Base-by-base conservation (phyloP, 2,888 invertebrate species). In the Ochlodes sylvanus region DNA sequence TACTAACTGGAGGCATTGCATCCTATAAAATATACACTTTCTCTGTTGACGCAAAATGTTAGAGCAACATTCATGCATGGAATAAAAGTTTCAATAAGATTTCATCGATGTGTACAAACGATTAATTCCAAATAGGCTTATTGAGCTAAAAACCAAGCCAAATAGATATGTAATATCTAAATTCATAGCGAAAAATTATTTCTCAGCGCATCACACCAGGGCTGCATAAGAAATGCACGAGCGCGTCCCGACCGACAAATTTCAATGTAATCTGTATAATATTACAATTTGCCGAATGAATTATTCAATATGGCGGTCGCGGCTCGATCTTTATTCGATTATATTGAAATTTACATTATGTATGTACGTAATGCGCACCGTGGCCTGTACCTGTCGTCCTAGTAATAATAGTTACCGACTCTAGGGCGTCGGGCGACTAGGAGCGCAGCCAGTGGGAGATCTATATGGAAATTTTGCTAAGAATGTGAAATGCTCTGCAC, bases 281-380 rank as follows among this genome's bases (percentile, higher is more conserved):
- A 67, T 67, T 67, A 88, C 90, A 88, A 90, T 92, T 88, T 88
- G 87, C 85, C 77, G 77, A 74, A 86, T 91, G 91, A 90, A 92
- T 92, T 82, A 92, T 92, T 85, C 91, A 92, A 82, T 80, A 83
- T 81, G 80, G 83, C 77, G 73, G 79, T 76, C 78, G 78, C 71
- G 75, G 74, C 67, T 69, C 80, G 79, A 80, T 85, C 85, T 86
- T 83, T 86, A 85, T 88, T 85, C 85, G 84, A 88, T 87, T 83
- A 85, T 83, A 85, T 75, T 72, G 78, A 73, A 73, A 81, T 79
- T 81, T 81, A 81, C 76, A 77, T n/a, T n/a, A n/a, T n/a, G n/a
- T 79, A 75, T 72, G 68, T 64, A 70, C 72, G 71, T 73, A 71
- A 71, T 72, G 66, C 64, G 65, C 47, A 42, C 52, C 54, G 60